Evolutionary conservation across 2,113 vertebrate genomes (phyloP), one percentile per base, ranked within the genome.

Genomic region (Oreochromis spilurus): DNA sequence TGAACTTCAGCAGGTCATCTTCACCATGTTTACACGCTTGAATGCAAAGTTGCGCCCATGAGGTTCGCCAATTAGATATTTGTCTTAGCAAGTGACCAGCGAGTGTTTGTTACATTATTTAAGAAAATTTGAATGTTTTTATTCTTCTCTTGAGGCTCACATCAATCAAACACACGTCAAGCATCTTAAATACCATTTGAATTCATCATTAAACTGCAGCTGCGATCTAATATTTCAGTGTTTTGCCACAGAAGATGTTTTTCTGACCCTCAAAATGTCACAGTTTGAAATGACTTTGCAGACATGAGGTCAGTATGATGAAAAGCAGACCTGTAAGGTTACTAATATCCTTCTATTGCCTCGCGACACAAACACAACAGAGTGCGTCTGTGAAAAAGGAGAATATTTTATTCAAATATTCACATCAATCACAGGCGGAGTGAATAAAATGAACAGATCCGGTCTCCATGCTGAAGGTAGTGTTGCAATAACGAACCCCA

Each of bases 361-460:
- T 40, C 3, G 29, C 4, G 26, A 90, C 86, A 72, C 17, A 58
- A 87, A 24, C 50, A 88, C 43, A 88, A 81, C 85, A 79, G 43
- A 77, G 81, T 78, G 24, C 54, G 84, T 45, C 50, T 45, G 45
- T 43, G 43, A 91, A 65, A 84, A 83, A 65, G 24, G 5, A 82
- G 5, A 55, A 58, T 78, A 82, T 92, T 79, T 87, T 53, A 77
- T 79, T 85, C 4, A 86, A 60, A 87, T 60, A 86, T 87, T 17
- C 84, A 83, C 70, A 86, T 88, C 24, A 90, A 86, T 90, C 78
- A 89, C 21, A 60, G 13, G n/a, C 17, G 2, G 8, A 26, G n/a
- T 12, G 36, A 81, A 55, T 53, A 53, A 86, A 78, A 86, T 85
- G 82, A 83, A 81, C 21, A 60, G 7, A 84, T 67, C 81, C 7